Percentiles rank a stretch among this genome's conserved stretches.
These are phyloP conservation scores for Eudemis profundana DNA, from an alignment of 2,888 invertebrate species.

Conservation along the genomic window DNA sequence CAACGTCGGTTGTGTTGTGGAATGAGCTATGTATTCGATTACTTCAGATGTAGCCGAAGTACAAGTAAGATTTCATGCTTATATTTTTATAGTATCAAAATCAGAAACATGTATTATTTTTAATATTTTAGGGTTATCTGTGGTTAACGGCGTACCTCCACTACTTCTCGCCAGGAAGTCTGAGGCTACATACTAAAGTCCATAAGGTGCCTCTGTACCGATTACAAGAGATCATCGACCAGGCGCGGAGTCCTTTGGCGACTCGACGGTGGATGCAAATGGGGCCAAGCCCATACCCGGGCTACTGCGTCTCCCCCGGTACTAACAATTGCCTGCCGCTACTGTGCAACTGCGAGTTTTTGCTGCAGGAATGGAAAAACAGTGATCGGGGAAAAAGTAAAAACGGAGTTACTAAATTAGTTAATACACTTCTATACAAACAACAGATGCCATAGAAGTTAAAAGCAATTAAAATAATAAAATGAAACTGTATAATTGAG, in stretches of 20 bases:
- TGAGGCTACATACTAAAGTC: conserved; percentile 55
- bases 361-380: conserved; percentile 62
- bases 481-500: too few relatives aligned
- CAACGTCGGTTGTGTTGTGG: conserved; percentile 24
- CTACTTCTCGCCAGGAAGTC: conserved; percentile 65
- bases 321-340: conserved; percentile 60
- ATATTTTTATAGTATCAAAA: conserved; percentile 6
- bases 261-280: conserved; percentile 64
- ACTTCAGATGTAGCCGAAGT: conserved; percentile 56
- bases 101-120: conserved; percentile 6
- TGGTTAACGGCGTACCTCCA: conserved; percentile 62
- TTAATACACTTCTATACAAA: conserved; percentile 6
- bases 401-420: too few relatives aligned
- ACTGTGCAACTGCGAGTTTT: conserved; percentile 68
- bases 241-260: neutral
- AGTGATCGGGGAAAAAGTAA: too few relatives aligned
- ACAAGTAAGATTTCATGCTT: conserved; percentile 54
- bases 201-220: conserved; percentile 52
- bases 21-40: conserved; percentile 49
- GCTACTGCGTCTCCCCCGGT: conserved; percentile 74
- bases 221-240: conserved; percentile 49
- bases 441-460: too few relatives aligned
- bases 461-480: too few relatives aligned
- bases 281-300: conserved; percentile 72
- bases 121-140: conserved; percentile 62